phyloP scores from a whole-genome alignment of 2,888 invertebrate genomes.

The Julus scanicus region DNA sequence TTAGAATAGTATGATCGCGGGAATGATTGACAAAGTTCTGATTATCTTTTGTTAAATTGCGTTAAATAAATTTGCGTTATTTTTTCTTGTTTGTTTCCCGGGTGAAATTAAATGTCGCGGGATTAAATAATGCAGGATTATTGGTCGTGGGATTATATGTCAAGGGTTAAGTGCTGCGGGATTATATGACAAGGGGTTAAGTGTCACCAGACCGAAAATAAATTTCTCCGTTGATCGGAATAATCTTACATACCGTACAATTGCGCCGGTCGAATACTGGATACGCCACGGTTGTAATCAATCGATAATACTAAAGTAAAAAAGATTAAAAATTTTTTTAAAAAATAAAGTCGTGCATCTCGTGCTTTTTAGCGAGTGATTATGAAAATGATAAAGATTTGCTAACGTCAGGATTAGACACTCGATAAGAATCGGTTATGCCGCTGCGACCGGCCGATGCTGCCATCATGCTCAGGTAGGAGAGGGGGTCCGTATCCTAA shows the following conservation, averaged over 20 bases:
- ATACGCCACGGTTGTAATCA: slow-evolving; percentile 93
- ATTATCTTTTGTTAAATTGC: no score
- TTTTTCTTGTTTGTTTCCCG: no score
- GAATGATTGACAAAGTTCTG: no score
- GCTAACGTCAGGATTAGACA: slow-evolving; percentile 10
- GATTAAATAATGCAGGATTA: no score
- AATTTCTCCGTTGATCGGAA: no score
- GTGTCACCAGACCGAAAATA: no score
- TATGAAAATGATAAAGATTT: neutral
- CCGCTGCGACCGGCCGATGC: neutral
- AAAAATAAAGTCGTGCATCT: neutral
- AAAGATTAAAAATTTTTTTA: neutral
- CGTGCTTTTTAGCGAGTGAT: neutral
- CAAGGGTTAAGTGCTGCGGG: no score
- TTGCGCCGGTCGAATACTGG: slow-evolving; percentile 95
- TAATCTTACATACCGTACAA: slow-evolving; percentile 72
- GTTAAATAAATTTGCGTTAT: no score
- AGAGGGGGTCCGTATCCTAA: neutral
- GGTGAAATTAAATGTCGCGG: no score
- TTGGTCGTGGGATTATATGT: no score
- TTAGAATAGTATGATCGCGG: no score
- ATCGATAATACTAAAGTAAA: slow-evolving; percentile 72
- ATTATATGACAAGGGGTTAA: no score
- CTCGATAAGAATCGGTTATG: neutral
- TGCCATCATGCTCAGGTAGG: neutral